Evolutionary conservation across 2,113 vertebrate species (phyloP).

Genomic region (Oceanodroma tethys): DNA sequence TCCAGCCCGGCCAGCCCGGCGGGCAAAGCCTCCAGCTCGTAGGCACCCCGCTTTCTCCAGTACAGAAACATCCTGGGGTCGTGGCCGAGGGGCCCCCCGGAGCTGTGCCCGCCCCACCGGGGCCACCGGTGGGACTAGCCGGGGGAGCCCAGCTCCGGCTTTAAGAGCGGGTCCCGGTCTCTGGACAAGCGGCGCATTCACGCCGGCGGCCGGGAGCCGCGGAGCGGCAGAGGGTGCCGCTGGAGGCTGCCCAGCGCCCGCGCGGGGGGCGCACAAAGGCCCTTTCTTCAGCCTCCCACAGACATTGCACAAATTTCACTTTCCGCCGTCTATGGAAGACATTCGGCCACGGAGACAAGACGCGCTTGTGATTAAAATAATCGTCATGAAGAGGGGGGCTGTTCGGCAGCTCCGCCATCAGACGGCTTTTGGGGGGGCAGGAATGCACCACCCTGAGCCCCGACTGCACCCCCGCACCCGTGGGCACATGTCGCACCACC

Average conservation of each 20-base stretch:
- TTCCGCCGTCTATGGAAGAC: constrained; percentile 70
- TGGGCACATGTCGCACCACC: not conserved
- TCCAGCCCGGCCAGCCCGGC: constrained; percentile 63
- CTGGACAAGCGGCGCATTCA: constrained; percentile 55
- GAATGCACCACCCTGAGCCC: not conserved
- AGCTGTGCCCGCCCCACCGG: not conserved
- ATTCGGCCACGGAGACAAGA: constrained; percentile 65
- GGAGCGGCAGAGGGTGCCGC: constrained; percentile 54
- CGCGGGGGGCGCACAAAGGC: constrained; percentile 74
- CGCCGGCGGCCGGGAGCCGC: not conserved
- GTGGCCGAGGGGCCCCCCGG: not conserved
- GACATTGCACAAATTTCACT: constrained; percentile 81
- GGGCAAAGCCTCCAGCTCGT: constrained; percentile 85
- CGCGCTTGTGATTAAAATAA: constrained; percentile 52
- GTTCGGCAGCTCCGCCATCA: not conserved
- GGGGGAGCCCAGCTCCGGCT: not conserved
- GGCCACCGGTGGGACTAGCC: not conserved
- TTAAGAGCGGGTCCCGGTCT: constrained; percentile 4
- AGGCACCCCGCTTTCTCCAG: constrained; percentile 89
- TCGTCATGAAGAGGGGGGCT: constrained; percentile 54
- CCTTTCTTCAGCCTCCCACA: constrained; percentile 83
- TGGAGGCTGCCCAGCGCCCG: constrained; percentile 69
- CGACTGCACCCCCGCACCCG: not conserved
- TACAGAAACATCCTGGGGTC: constrained; percentile 84
- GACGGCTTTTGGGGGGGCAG: constrained; percentile 43